Percentiles rank a stretch among this genome's conserved stretches.
Evolutionary conservation across 2,113 vertebrate species (phyloP).

Genomic region (Collichthys lucidus): DNA sequence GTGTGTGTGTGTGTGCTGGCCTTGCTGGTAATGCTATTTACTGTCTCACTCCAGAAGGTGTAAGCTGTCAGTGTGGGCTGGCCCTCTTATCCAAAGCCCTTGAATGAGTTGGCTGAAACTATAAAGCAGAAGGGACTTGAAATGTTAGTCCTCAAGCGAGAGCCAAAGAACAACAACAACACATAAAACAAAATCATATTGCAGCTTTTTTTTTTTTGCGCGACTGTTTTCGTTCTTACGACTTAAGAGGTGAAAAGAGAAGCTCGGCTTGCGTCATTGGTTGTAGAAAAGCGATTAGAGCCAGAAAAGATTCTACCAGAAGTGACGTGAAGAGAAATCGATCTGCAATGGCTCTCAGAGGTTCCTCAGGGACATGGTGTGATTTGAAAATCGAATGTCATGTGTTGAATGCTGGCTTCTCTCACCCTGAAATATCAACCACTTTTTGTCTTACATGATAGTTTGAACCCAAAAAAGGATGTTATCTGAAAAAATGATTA

Average conservation of each 20-base stretch:
- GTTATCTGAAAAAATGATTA: no score
- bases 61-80: conserved; percentile 69
- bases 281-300: not conserved
- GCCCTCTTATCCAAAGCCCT: conserved; percentile 46
- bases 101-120: conserved; percentile 58
- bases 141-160: conserved; percentile 36
- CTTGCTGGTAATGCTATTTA: conserved; percentile 58
- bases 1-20: conserved; percentile 29
- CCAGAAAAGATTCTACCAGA: conserved; percentile 18
- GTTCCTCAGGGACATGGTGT: not conserved
- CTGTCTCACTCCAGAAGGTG: conserved; percentile 71
- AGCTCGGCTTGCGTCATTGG: not conserved
- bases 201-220: conserved; percentile 4
- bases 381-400: conserved; percentile 11
- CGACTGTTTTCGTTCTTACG: not conserved
- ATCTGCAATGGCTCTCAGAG: conserved; percentile 1
- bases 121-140: conserved; percentile 64
- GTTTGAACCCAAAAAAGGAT: no score
- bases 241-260: not conserved
- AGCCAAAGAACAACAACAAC: conserved; percentile 47
- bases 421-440: not conserved
- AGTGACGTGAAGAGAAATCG: conserved; percentile 13
- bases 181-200: conserved; percentile 31
- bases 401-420: not conserved
- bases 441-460: no score